Base-by-base conservation (phyloP, 1,140 invertebrate species). In the Pectinophora gossypiella region DNA sequence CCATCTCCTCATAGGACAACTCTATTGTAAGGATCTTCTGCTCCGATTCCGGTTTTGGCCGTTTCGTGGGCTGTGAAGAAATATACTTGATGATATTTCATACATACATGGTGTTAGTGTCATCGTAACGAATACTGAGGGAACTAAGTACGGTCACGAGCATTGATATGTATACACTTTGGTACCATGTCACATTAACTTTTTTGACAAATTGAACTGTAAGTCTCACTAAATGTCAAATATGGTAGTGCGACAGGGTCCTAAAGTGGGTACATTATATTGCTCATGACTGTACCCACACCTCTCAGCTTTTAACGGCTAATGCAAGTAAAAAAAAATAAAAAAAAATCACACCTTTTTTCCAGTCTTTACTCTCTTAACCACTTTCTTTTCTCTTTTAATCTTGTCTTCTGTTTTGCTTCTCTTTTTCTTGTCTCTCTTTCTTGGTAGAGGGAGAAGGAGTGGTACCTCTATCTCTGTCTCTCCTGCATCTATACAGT, bases 1-100 rank as follows among this genome's bases (percentile, higher is more conserved):
- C 20, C 70, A 85, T 71, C 18, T 85, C 74, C 3, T 83, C 82
- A 19, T 83, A 77, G 0, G 72, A 54, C 19, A 85, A 42, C 19
- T 82, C 68, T 48, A 83, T 48, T 6, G 74, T 75, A 35, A 63
- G 0, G 19, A 75, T 73, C 20, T 73, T 72, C 7, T 56, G 23
- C 9, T 65, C 47, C 36, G 21, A n/a, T 1, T 21, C 32, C n/a
- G 12, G 2, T 32, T 64, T 56, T 48, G 7, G 51, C 19, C 19
- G 47, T 56, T 60, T 64, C 47, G 38, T 18, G 16, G 22, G 6
- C 49, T 62, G 48, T 16, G 43, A 45, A 49, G 47, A 18, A 44
- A 19, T 42, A 55, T 10, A 15, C 35, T 12, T 32, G 1, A 1
- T n/a, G n/a, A n/a, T n/a, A n/a, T n/a, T n/a, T n/a, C n/a, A n/a